phyloP scores from a whole-genome alignment of 2,888 invertebrate genomes.

The Orthosia gracilis region DNA sequence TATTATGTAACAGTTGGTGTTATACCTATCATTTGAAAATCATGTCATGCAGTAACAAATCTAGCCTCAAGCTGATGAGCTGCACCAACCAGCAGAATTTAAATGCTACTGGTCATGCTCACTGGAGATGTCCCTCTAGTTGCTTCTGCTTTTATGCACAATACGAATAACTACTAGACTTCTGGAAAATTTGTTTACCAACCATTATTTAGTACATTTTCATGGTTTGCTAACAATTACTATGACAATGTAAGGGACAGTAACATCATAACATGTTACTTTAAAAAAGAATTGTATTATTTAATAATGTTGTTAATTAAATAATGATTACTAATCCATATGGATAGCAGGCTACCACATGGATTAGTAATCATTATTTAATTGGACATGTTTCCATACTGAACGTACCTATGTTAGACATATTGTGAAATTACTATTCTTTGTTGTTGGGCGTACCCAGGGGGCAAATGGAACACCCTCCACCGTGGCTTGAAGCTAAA shows the following conservation, averaged over 20 bases:
- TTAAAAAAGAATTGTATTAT: constrained; percentile 10
- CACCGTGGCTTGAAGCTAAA: too few species aligned
- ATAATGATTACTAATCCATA: too few species aligned
- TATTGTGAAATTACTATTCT: constrained; percentile 14
- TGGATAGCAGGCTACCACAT: too few species aligned
- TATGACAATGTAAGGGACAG: constrained; percentile 26
- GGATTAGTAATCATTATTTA: constrained; percentile 13
- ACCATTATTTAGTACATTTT: constrained; percentile 29
- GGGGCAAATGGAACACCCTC: too few species aligned
- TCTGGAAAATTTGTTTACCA: constrained; percentile 34
- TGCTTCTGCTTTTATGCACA: constrained; percentile 21
- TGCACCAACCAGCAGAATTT: not conserved
- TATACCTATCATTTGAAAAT: constrained; percentile 10
- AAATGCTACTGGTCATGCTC: not conserved
- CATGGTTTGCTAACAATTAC: constrained; percentile 26
- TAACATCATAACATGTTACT: constrained; percentile 21
- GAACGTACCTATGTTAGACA: constrained; percentile 1
- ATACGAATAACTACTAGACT: constrained; percentile 27
- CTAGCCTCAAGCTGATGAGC: constrained; percentile 1
- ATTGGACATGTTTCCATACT: constrained; percentile 24
- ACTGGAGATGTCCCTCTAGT: not conserved
- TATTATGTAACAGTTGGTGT: constrained; percentile 11
- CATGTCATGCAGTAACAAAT: not conserved
- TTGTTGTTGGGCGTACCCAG: constrained; percentile 20
- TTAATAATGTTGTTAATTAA: too few species aligned